Percentiles rank a stretch among this genome's conserved stretches.
Conservation (phyloP, 2,797 vertebrate species). For the Graptemys geographica region DNA sequence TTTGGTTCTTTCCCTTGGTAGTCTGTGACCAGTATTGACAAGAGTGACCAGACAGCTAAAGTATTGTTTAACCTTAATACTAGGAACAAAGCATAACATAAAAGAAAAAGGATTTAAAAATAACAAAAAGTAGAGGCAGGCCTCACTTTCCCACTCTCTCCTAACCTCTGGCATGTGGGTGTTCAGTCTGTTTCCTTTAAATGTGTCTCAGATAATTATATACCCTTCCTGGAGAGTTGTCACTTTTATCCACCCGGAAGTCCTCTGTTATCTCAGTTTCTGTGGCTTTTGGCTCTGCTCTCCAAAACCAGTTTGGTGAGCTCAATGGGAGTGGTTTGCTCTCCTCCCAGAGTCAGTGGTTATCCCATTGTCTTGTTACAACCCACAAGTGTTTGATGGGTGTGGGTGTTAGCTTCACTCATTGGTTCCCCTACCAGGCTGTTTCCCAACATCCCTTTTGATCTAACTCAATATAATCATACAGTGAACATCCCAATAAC, state of each 20-base stretch:
- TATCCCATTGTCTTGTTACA: neutral
- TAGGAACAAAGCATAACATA: neutral
- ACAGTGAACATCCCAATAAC: neutral
- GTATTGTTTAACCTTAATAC: neutral
- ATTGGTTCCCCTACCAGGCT: neutral
- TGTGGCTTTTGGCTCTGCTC: neutral
- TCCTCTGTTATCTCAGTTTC: neutral
- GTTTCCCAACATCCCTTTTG: slow-evolving; percentile 1
- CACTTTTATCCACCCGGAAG: neutral
- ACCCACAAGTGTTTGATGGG: neutral
- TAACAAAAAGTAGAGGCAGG: accelerated
- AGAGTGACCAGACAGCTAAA: neutral
- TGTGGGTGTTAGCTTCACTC: neutral
- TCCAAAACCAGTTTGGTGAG: neutral
- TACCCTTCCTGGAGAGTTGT: neutral
- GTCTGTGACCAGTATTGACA: neutral
- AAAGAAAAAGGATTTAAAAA: neutral
- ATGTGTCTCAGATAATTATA: neutral
- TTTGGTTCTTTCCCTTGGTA: neutral
- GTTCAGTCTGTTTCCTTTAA: neutral
- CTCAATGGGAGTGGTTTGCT: neutral
- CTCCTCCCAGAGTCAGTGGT: neutral
- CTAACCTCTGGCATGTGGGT: neutral
- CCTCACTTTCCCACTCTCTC: neutral
- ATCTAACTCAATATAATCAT: neutral